These are phyloP conservation scores for Podiceps cristatus DNA, from an alignment of 2,113 vertebrate genomes.

Conservation along the genomic window DNA sequence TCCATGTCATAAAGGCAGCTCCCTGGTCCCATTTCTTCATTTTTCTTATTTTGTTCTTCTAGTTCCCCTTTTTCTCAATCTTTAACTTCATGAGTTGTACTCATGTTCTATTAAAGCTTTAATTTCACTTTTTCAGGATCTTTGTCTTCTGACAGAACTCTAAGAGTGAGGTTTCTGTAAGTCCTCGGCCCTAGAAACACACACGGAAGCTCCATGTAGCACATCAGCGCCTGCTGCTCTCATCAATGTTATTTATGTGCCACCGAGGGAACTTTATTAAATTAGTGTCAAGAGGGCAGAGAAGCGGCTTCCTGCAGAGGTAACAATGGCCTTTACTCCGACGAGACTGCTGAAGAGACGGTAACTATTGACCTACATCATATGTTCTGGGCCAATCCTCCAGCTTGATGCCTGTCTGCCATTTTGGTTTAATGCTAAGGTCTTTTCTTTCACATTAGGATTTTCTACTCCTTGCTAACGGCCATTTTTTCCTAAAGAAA, in stretches of 20 bases:
- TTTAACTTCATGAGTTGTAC: not conserved
- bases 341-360: slow-evolving; percentile 17
- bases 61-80: not conserved
- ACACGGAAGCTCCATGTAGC: not conserved
- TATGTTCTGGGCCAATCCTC: slow-evolving; percentile 28
- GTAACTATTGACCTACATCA: slow-evolving; percentile 66
- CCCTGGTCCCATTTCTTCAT: not conserved
- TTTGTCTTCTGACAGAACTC: not conserved
- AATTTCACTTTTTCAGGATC: not conserved
- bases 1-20: not conserved
- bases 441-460: not conserved
- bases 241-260: not conserved
- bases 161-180: not conserved
- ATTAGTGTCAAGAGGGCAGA: slow-evolving; percentile 41
- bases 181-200: not conserved
- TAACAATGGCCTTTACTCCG: not conserved
- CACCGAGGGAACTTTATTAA: slow-evolving; percentile 3
- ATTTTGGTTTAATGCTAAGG: not conserved
- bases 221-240: not conserved
- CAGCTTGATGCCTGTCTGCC: not conserved
- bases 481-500: not conserved
- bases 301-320: slow-evolving; percentile 25
- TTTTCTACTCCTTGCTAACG: not conserved
- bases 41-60: not conserved
- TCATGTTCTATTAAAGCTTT: not conserved